Evolutionary conservation across 2,888 invertebrate genomes (phyloP).

Genomic region (Strigamia crassipes): DNA sequence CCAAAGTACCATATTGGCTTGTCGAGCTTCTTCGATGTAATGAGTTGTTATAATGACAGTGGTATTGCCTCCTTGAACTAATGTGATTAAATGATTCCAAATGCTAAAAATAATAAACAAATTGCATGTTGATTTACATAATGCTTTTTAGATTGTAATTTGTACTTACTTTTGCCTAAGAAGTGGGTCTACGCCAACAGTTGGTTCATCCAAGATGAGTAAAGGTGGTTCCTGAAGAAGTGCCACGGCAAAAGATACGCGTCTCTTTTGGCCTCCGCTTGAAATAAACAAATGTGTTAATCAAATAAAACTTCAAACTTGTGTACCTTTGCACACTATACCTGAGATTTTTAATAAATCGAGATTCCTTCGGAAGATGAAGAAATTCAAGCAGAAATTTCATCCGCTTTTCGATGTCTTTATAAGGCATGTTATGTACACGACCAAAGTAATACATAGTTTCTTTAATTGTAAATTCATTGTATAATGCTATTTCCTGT

Average conservation of each 20-base stretch:
- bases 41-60: slow-evolving; percentile 60
- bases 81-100: slow-evolving; percentile 59
- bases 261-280: slow-evolving; percentile 87
- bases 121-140: no score
- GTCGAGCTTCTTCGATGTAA: slow-evolving; percentile 64
- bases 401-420: slow-evolving; percentile 78
- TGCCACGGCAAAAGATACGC: slow-evolving; percentile 89
- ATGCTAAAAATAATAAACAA: slow-evolving; percentile 54
- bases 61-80: slow-evolving; percentile 56
- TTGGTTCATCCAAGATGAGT: slow-evolving; percentile 88
- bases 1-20: slow-evolving; percentile 75
- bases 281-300: slow-evolving; percentile 39
- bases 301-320: no score
- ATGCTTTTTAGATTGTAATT: neutral
- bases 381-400: slow-evolving; percentile 87
- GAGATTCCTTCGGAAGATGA: slow-evolving; percentile 82
- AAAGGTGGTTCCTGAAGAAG: slow-evolving; percentile 91
- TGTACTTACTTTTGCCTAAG: slow-evolving; percentile 61
- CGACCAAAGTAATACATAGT: slow-evolving; percentile 96
- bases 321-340: slow-evolving; percentile 53
- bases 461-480: slow-evolving; percentile 82
- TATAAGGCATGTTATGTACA: slow-evolving; percentile 88
- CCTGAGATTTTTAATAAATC: slow-evolving; percentile 78
- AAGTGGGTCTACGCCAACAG: slow-evolving; percentile 89
- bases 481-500: slow-evolving; percentile 58